Evolutionary conservation across 2,888 invertebrate species (phyloP).

Genomic region (Phania funesta): DNA sequence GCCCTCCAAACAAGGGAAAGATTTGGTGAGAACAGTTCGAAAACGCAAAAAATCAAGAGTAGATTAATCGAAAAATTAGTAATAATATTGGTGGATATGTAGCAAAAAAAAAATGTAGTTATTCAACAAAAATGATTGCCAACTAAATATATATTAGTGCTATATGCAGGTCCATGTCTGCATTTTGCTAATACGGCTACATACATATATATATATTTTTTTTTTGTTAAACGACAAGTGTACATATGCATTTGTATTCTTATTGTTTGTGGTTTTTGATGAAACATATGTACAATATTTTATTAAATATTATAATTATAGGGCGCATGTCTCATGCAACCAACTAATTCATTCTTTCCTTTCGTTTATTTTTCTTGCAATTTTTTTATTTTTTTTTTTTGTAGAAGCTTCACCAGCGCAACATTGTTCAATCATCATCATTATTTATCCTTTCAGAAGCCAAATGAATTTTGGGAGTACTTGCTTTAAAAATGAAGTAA

Average conservation of each 20-base stretch:
- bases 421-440: conserved; percentile 38
- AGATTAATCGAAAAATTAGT: too few relatives aligned
- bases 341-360: conserved; percentile 20
- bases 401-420: background rate
- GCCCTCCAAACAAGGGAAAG: too few relatives aligned
- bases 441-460: conserved; percentile 54
- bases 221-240: background rate
- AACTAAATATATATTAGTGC: too few relatives aligned
- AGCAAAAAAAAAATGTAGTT: too few relatives aligned
- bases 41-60: too few relatives aligned
- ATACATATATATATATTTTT: background rate
- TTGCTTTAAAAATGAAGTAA: background rate
- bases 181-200: too few relatives aligned
- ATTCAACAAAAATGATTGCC: too few relatives aligned
- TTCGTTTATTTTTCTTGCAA: too few relatives aligned
- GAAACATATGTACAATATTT: conserved; percentile 78
- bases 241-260: conserved; percentile 20
- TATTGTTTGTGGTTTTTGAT: conserved; percentile 68
- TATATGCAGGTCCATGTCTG: too few relatives aligned
- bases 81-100: too few relatives aligned
- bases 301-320: conserved; percentile 79
- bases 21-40: too few relatives aligned
- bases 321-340: conserved; percentile 69
- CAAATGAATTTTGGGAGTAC: conserved; percentile 36
- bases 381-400: background rate